Evolutionary conservation across 2,797 vertebrate genomes (phyloP), one percentile per base, ranked within the genome.

Genomic region (Sebastes miniatus): DNA sequence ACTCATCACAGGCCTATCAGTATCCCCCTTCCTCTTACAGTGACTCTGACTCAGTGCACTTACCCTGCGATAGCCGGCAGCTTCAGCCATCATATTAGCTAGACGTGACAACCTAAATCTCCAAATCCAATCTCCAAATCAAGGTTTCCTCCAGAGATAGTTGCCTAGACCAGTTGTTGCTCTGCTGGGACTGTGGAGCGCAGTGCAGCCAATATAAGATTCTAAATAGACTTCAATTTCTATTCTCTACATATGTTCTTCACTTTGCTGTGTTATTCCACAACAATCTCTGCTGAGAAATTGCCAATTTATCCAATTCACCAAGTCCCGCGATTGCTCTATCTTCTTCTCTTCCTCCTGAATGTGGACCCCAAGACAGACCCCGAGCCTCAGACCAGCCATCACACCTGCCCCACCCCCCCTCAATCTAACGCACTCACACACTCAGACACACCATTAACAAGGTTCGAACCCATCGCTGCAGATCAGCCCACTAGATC

Each of bases 281-380:
- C 77, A 69, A 31, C 32, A 87, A 77, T 59, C 73, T 63, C 54
- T 43, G 69, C 83, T 81, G 79, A 88, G 70, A 88, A 90, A 91
- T 88, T 76, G 81, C 73, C 85, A 89, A 84, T 92, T 87, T 88
- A 83, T 58, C 70, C 87, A 88, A 83, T 85, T 87, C 56, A 69
- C 70, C 65, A 68, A 59, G 56, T 43, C 76, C 66, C 25, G 31
- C 13, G 72, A 34, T 56, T 14, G 8, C 50, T 63, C 6, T 13
- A 47, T 59, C 54, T 25, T 25, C 54, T 57, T 29, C 14, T 59
- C 14, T 59, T 59, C 57, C 57, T 59, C 13, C 47, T 77, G 25
- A 43, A 61, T 32, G 61, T 74, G 50, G 13, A 22, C 14, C 11
- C 29, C 5, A 36, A 36, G 34, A 36, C 34, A 36, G 34, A 36